phyloP scores from a whole-genome alignment of 2,888 invertebrate species.

The Tachina grossa region DNA sequence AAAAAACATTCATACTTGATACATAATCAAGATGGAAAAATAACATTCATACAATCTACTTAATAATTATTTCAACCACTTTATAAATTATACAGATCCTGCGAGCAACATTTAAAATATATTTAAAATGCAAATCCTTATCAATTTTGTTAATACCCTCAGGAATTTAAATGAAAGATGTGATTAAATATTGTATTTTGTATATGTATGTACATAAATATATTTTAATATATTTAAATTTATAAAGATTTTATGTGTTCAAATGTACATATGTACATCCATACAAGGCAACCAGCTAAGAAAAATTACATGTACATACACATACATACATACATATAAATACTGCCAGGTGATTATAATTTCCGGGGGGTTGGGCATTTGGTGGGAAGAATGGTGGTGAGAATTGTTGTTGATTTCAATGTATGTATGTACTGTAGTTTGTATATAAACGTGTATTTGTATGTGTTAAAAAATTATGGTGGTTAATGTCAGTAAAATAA shows the following conservation, averaged over 20 bases:
- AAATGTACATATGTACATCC: constrained; percentile 51
- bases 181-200: constrained; percentile 66
- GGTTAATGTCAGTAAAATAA: constrained; percentile 67
- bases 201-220: background rate
- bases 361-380: constrained; percentile 9
- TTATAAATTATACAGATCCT: background rate
- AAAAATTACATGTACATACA: constrained; percentile 59
- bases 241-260: constrained; percentile 71
- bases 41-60: no score
- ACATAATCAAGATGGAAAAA: no score
- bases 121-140: constrained; percentile 52
- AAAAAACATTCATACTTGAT: no score
- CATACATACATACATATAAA: constrained; percentile 54
- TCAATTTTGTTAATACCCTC: constrained; percentile 49
- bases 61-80: background rate
- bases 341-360: constrained; percentile 65
- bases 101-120: background rate
- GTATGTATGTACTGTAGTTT: background rate
- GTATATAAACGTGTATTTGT: background rate
- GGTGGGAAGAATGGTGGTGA: constrained; percentile 29
- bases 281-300: constrained; percentile 41
- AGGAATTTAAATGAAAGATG: constrained; percentile 50
- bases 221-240: constrained; percentile 28
- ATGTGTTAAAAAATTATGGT: constrained; percentile 36
- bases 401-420: constrained; percentile 8